Conservation (phyloP, 35 echinoderm and acorn worm genomes). For the Amphiura filiformis region DNA sequence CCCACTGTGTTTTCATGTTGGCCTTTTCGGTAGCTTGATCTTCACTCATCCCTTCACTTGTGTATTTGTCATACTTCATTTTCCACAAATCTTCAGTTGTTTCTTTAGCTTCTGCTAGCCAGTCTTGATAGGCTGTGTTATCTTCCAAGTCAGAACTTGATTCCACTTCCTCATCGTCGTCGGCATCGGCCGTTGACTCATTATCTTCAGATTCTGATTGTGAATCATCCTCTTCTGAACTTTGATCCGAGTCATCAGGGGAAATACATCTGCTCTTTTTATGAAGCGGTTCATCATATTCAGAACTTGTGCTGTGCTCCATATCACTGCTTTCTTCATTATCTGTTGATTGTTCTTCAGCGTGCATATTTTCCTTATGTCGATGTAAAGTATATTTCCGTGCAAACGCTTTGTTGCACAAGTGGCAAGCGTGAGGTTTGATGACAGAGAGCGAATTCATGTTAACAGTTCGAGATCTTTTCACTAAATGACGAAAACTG, state of each 20-base stretch:
- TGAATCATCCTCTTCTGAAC: not conserved
- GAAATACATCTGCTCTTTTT: not conserved
- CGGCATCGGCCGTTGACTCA: not conserved
- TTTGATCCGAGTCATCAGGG: not conserved
- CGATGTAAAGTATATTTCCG: no score
- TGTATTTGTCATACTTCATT: constrained; percentile 6
- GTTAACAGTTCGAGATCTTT: no score
- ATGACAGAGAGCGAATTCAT: no score
- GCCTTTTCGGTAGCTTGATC: not conserved
- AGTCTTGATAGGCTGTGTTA: not conserved
- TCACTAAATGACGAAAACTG: no score
- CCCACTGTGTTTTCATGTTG: constrained; percentile 5
- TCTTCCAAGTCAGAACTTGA: constrained; percentile 14
- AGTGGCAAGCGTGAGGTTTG: not conserved
- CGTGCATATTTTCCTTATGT: no score
- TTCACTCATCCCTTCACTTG: constrained; percentile 3
- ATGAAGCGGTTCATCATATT: not conserved
- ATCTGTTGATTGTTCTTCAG: not conserved
- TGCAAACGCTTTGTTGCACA: no score
- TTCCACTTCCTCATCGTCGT: not conserved
- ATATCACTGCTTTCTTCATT: not conserved
- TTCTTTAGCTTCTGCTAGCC: constrained; percentile 3
- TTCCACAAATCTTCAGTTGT: constrained; percentile 2
- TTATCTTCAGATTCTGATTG: constrained; percentile 3
- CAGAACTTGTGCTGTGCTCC: not conserved